A percentile compares a stretch with the other conserved stretches of the same genome.
These are phyloP conservation scores for Acanthopagrus latus DNA, from an alignment of 2,797 vertebrate species.

Conservation along the genomic window DNA sequence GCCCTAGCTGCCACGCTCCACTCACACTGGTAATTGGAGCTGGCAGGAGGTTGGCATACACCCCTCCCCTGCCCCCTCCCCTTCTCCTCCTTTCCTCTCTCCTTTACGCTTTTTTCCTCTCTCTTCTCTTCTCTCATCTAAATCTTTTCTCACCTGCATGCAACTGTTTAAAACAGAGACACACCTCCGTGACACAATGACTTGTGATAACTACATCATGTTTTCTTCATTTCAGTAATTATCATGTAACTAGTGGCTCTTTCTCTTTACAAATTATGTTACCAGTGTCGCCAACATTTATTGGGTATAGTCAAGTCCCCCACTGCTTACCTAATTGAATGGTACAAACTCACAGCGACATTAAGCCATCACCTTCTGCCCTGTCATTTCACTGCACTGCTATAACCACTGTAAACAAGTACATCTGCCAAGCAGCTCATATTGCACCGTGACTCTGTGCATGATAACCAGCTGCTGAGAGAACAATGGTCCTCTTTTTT, in stretches of 20 bases:
- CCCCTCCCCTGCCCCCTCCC: constrained; percentile 64
- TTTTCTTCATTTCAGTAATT: constrained; percentile 60
- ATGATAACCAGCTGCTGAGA: constrained; percentile 69
- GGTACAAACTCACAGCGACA: constrained; percentile 45
- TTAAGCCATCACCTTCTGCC: constrained; percentile 40
- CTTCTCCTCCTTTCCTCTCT: constrained; percentile 45
- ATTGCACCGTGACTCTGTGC: constrained; percentile 61
- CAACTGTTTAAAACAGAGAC: constrained; percentile 35
- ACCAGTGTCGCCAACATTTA: constrained; percentile 37
- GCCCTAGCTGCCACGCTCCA: constrained; percentile 83
- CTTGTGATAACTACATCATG: constrained; percentile 40
- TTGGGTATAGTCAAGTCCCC: constrained; percentile 43
- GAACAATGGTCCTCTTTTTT: constrained; percentile 78
- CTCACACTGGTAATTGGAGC: constrained; percentile 88
- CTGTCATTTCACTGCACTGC: constrained; percentile 30
- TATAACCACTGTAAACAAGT: constrained; percentile 51
- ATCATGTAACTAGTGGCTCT: constrained; percentile 5
- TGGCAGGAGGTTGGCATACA: constrained; percentile 87
- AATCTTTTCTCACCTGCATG: constrained; percentile 63
- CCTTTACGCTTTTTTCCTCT: constrained; percentile 38
- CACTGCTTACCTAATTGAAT: constrained; percentile 65
- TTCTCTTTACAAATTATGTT: constrained; percentile 43
- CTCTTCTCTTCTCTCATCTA: constrained; percentile 51
- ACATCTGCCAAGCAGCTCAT: constrained; percentile 64
- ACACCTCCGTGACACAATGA: constrained; percentile 43